Base-by-base conservation (phyloP, 2,888 invertebrate genomes). In the Dascillus cervinus region DNA sequence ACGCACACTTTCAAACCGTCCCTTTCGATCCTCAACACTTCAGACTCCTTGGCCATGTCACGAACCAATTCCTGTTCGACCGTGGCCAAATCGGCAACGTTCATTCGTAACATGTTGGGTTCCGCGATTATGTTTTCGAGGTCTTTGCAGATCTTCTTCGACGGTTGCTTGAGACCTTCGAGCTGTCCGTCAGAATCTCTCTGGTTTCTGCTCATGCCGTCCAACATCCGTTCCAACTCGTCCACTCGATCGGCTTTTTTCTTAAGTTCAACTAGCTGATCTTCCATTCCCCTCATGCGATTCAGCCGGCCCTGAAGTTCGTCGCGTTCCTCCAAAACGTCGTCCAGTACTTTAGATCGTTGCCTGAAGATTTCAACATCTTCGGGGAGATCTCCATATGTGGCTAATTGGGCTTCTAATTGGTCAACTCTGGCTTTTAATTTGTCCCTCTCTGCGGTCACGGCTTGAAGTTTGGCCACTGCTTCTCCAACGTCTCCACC, bases 1-100 rank as follows among this genome's bases (percentile, higher is more conserved):
- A 50, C 11, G 20, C 44, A 40, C 23, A 45, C 27, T 11, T 44
- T 43, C 37, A 54, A 34, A 9, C 52, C 46, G 43, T 61, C 61
- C 12, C 60, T 39, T 45, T 63, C 62, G 27, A 60, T 34, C 32
- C 54, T 44, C 22, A 61, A 29, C 23, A 61, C 42, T 33, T 62
- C 60, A 2, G 52, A 48, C 39, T 62, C 61, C 25, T 53, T 56
- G 2, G 44, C 49, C 9, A 34, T 33, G 23, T 56, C 32, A 10
- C 43, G 49, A 36, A 56, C 56, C 22, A 41, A 41, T 45, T 40
- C 46, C 22, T 38, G 43, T 22, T 55, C 52, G 22, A 30, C 44
- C 25, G 37, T 43, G 22, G 56, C 53, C 23, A 32, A 27, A 15
- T 37, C 41, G 9, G 25, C 27, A 9, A 33, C 20, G 29, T 50